A percentile compares a stretch with the other conserved stretches of the same genome.
phyloP scores from a whole-genome alignment of 2,113 vertebrate genomes.

The Phyllopteryx taeniolatus region DNA sequence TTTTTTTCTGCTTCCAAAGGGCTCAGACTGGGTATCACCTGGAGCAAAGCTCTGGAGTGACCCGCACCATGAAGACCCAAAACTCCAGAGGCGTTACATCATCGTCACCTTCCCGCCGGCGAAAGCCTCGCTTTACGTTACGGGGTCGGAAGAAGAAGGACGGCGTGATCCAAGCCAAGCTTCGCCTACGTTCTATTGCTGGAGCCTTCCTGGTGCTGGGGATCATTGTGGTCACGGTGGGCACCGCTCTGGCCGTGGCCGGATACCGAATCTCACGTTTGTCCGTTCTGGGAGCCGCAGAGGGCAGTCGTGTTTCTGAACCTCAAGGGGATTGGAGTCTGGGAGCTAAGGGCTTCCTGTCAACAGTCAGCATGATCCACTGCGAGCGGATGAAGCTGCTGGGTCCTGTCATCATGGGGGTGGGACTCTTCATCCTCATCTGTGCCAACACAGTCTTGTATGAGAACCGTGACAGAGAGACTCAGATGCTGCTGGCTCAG shows the following conservation, averaged over 20 bases:
- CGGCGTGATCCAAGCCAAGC: conserved; percentile 74
- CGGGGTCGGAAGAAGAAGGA: conserved; percentile 61
- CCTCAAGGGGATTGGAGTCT: conserved; percentile 46
- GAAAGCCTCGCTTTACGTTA: conserved; percentile 55
- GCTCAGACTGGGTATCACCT: conserved; percentile 33
- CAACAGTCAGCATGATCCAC: conserved; percentile 65
- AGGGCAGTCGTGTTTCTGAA: conserved; percentile 17
- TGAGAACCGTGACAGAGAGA: conserved; percentile 93
- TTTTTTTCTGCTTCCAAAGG: conserved; percentile 31
- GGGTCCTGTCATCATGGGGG: conserved; percentile 94
- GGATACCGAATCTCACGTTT: conserved; percentile 75
- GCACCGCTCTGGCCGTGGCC: conserved; percentile 85
- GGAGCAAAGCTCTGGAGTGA: conserved; percentile 20
- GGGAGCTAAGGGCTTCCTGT: conserved; percentile 66
- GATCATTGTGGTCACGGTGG: conserved; percentile 82
- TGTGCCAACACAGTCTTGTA: conserved; percentile 97
- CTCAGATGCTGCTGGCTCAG: conserved; percentile 82
- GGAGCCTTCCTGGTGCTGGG: conserved; percentile 89
- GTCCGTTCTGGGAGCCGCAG: conserved; percentile 8
- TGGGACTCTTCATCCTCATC: conserved; percentile 95
- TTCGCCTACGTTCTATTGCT: conserved; percentile 86
- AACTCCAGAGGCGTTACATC: conserved; percentile 18
- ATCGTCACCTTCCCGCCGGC: conserved; percentile 34
- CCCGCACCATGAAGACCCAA: conserved; percentile 61
- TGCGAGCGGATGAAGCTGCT: conserved; percentile 87